Percentiles rank a stretch among this genome's conserved stretches.
These are phyloP conservation scores for Meganola albula DNA, from an alignment of 2,888 invertebrate species.

Conservation along the genomic window DNA sequence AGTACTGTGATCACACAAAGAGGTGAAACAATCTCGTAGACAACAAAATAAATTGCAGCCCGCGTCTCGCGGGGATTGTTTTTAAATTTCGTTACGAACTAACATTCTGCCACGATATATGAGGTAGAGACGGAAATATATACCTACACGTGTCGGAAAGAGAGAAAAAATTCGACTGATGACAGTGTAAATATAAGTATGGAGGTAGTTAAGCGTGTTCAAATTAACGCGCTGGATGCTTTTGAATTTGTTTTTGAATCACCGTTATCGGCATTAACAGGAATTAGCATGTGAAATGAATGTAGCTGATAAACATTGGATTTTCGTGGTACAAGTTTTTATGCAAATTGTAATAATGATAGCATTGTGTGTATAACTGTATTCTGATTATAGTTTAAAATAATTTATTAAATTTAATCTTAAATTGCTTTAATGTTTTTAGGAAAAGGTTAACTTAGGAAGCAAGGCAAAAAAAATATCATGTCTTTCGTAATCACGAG, in stretches of 20 bases:
- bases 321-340: too few relatives aligned
- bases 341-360: too few relatives aligned
- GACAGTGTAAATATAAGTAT: conserved; percentile 20
- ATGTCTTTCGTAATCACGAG: too few relatives aligned
- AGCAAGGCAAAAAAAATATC: too few relatives aligned
- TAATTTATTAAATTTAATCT: too few relatives aligned
- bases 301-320: conserved; percentile 7
- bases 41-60: conserved; percentile 54
- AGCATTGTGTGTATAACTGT: too few relatives aligned
- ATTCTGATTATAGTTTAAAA: too few relatives aligned
- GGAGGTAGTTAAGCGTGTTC: conserved; percentile 30
- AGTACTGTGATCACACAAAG: conserved; percentile 20
- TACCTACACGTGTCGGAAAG: conserved; percentile 13
- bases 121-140: conserved; percentile 28
- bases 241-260: conserved; percentile 22
- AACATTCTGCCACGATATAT: conserved; percentile 27
- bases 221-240: conserved; percentile 12
- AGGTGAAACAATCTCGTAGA: conserved; percentile 51
- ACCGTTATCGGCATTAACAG: conserved; percentile 13
- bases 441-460: too few relatives aligned
- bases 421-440: too few relatives aligned
- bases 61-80: conserved; percentile 57
- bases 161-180: conserved; percentile 22
- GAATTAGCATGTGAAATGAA: conserved; percentile 24
- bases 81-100: conserved; percentile 65